A percentile compares a stretch with the other conserved stretches of the same genome.
Conservation (phyloP, 2,113 vertebrate species). For the Lophotis ruficrista region DNA sequence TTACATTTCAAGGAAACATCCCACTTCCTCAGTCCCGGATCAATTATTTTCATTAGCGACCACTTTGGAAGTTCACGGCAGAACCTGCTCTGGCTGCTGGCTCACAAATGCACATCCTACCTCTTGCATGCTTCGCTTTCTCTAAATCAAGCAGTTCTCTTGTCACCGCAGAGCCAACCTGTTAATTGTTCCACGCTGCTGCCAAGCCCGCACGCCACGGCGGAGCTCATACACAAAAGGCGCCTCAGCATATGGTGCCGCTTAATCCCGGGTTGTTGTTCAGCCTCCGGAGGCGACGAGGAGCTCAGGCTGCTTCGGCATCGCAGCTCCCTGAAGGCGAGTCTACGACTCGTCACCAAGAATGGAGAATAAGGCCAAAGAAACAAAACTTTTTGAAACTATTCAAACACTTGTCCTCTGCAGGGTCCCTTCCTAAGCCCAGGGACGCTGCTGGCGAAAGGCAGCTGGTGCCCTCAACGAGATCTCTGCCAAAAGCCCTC, state of each 20-base stretch:
- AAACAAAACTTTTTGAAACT: not conserved
- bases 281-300: not conserved
- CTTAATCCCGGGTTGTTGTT: fast-evolving
- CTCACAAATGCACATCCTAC: not conserved
- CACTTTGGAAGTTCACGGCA: not conserved
- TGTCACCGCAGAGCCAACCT: not conserved
- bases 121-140: fast-evolving
- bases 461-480: not conserved
- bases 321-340: not conserved
- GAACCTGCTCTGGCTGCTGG: not conserved
- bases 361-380: not conserved
- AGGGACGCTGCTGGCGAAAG: not conserved
- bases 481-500: not conserved
- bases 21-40: not conserved
- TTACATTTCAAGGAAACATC: not conserved
- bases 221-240: not conserved
- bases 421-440: not conserved
- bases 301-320: not conserved
- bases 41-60: not conserved
- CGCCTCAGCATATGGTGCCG: not conserved
- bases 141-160: fast-evolving
- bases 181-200: not conserved
- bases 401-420: not conserved
- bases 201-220: not conserved
- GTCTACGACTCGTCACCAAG: not conserved